Percentiles rank a stretch among this genome's conserved stretches.
These are phyloP conservation scores for Arizona elegans DNA, from an alignment of 2,113 vertebrate genomes.

Conservation along the genomic window DNA sequence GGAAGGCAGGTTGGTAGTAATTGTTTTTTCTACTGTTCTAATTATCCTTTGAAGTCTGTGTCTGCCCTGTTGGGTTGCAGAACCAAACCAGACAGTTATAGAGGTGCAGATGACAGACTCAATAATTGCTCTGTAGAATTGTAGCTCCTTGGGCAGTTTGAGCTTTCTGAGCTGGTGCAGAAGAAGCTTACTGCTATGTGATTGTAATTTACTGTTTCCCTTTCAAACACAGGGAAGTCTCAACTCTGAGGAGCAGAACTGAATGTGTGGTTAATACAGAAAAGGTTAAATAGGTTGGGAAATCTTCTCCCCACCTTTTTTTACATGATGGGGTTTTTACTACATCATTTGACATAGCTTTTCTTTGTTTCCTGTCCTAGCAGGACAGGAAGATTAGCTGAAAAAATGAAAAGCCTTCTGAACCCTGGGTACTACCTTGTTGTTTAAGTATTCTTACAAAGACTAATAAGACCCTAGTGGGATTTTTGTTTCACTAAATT, in stretches of 20 bases:
- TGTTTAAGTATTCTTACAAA: neutral
- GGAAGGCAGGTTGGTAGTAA: no score
- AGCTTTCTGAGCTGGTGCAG: no score
- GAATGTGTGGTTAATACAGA: neutral
- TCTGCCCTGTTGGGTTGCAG: no score
- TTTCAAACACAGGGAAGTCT: neutral
- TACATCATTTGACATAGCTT: conserved; percentile 20
- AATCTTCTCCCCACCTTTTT: conserved; percentile 11
- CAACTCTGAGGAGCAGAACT: conserved; percentile 32
- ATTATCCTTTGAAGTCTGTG: no score
- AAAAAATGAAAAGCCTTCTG: neutral
- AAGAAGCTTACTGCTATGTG: conserved; percentile 20
- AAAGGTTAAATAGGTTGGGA: conserved; percentile 17
- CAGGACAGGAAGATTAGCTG: conserved; percentile 32
- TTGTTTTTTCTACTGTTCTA: no score
- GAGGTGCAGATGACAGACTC: no score
- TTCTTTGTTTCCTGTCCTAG: conserved; percentile 2
- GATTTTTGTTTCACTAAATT: conserved; percentile 7
- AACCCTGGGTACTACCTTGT: neutral
- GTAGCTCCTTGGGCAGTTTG: no score
- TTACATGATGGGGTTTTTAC: conserved; percentile 10
- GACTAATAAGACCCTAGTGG: neutral
- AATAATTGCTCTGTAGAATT: no score
- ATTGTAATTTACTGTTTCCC: neutral
- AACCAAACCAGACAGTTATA: no score